phyloP scores from a whole-genome alignment of 2,113 vertebrate genomes.

The Forbesichthys papilliferus region DNA sequence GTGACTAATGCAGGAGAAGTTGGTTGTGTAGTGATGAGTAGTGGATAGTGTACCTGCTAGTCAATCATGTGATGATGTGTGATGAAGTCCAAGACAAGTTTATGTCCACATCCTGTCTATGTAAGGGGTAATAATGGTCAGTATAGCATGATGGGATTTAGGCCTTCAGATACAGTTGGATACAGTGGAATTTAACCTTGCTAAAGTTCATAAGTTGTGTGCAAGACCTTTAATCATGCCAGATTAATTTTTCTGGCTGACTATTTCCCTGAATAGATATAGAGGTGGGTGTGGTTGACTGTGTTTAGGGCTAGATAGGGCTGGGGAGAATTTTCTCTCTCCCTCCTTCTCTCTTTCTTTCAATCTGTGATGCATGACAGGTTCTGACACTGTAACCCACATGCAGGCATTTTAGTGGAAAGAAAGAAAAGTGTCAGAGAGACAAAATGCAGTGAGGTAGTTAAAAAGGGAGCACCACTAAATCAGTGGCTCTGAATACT shows the following conservation, averaged over 20 bases:
- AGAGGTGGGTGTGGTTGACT: conserved; percentile 22
- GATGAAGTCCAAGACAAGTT: conserved; percentile 1
- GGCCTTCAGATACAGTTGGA: neutral
- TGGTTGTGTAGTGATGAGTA: no score
- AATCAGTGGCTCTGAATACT: conserved; percentile 50
- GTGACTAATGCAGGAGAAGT: no score
- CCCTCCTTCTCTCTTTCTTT: neutral
- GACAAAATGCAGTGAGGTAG: conserved; percentile 11
- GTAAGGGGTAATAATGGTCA: no score
- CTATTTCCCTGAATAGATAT: neutral
- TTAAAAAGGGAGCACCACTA: conserved; percentile 31
- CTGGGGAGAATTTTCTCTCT: conserved; percentile 8
- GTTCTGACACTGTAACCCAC: conserved; percentile 47
- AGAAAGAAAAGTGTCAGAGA: conserved; percentile 24
- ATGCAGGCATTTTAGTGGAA: conserved; percentile 58
- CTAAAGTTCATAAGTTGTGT: neutral
- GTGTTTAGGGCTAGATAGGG: conserved; percentile 11
- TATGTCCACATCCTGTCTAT: neutral
- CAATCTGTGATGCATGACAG: conserved; percentile 32
- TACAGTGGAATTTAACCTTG: neutral
- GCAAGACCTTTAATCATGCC: neutral
- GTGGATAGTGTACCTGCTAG: no score
- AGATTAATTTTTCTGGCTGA: neutral
- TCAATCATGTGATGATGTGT: no score
- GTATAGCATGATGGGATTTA: no score